These are phyloP conservation scores for Gymnopithys bicolor DNA, from an alignment of 2,797 vertebrate genomes.

Conservation along the genomic window DNA sequence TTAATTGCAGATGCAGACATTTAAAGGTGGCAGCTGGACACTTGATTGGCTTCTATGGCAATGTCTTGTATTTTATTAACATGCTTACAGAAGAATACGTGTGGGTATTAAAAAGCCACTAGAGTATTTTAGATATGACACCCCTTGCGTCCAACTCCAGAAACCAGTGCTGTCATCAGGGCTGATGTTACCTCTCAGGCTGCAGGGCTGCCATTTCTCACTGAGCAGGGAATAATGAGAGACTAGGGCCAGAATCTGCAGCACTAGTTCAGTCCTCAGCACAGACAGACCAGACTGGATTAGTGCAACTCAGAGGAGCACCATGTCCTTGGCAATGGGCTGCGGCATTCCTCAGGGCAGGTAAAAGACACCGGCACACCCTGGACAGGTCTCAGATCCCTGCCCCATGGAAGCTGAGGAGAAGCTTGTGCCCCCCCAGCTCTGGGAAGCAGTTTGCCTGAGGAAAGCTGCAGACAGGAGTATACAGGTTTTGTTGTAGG, in stretches of 20 bases:
- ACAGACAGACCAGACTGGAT: accelerated
- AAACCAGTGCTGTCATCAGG: not conserved
- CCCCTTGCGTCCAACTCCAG: accelerated
- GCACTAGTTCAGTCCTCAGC: not conserved
- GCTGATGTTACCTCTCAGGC: not conserved
- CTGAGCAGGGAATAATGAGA: not conserved
- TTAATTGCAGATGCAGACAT: accelerated
- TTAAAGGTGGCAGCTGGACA: not conserved
- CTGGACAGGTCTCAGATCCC: not conserved
- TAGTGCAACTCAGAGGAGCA: accelerated
- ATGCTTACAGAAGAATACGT: not conserved
- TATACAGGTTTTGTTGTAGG: not conserved
- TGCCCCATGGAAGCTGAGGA: not conserved
- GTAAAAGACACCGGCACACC: not conserved
- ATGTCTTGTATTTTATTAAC: not conserved
- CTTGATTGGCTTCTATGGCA: not conserved
- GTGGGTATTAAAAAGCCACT: not conserved
- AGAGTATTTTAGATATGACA: not conserved
- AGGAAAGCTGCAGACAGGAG: not conserved
- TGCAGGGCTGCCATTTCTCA: not conserved
- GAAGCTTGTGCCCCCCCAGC: not conserved
- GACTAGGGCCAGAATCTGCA: not conserved
- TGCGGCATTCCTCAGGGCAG: accelerated
- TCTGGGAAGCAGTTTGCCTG: not conserved
- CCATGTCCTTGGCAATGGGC: not conserved